A percentile compares a stretch with the other conserved stretches of the same genome.
These are phyloP conservation scores for Melieria omissa DNA, from an alignment of 2,888 invertebrate species.

Conservation along the genomic window DNA sequence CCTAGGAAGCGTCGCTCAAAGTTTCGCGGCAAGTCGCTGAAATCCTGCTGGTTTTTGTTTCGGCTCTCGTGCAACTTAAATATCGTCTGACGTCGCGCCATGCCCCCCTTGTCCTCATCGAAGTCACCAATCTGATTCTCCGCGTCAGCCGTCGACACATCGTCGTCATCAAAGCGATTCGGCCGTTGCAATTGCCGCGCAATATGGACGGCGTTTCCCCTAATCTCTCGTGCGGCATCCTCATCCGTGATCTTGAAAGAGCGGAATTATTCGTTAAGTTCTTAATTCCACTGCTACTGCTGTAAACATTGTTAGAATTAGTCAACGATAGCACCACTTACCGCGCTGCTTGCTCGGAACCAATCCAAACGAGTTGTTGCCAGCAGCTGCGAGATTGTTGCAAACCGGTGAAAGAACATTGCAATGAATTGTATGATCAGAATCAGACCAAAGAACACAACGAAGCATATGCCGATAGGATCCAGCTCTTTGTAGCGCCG, in stretches of 20 bases:
- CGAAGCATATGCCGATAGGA: constrained; percentile 80
- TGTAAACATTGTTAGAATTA: background rate
- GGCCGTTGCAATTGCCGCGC: constrained; percentile 70
- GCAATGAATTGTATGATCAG: constrained; percentile 78
- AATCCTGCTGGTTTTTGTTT: constrained; percentile 57
- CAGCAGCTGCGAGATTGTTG: constrained; percentile 79
- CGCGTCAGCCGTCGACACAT: constrained; percentile 41
- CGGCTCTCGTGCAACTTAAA: constrained; percentile 59
- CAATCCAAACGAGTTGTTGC: constrained; percentile 74
- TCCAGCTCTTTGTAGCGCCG: constrained; percentile 75
- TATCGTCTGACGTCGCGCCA: constrained; percentile 59
- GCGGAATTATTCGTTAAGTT: constrained; percentile 8
- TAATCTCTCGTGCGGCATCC: constrained; percentile 69
- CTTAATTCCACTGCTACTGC: too few relatives aligned
- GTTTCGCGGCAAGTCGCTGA: constrained; percentile 64
- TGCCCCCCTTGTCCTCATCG: constrained; percentile 48
- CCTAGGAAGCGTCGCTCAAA: constrained; percentile 62
- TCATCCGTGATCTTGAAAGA: constrained; percentile 54
- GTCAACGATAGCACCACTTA: constrained; percentile 41
- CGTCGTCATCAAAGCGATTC: constrained; percentile 61
- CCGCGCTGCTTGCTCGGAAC: constrained; percentile 57
- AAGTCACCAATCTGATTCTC: constrained; percentile 27
- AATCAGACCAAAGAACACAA: constrained; percentile 77
- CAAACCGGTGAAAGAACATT: constrained; percentile 81
- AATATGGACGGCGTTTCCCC: constrained; percentile 73